Evolutionary conservation across 2,797 vertebrate genomes (phyloP).

Genomic region (Intellagama lesueurii): DNA sequence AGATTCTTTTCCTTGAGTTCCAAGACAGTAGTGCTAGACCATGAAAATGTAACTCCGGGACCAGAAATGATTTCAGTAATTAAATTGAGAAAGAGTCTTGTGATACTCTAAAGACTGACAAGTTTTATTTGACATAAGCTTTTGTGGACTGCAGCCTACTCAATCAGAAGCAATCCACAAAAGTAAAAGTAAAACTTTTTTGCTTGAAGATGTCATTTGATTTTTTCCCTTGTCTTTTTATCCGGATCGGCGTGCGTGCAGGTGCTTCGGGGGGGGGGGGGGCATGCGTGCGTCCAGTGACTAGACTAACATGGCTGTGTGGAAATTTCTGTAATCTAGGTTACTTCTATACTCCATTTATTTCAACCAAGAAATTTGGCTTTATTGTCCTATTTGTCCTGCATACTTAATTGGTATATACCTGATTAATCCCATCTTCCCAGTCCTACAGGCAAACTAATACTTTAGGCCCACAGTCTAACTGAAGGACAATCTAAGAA

Average conservation of each 20-base stretch:
- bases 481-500: background rate
- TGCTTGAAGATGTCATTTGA: no score
- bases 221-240: no score
- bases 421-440: background rate
- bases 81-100: no score
- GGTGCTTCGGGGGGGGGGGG: no score
- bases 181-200: no score
- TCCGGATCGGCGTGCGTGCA: no score
- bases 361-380: background rate
- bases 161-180: no score
- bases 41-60: background rate
- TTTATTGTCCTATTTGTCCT: background rate
- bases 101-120: no score
- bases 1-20: background rate
- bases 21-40: background rate
- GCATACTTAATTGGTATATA: background rate
- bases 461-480: background rate
- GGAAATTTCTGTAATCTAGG: background rate
- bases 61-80: background rate
- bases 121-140: no score
- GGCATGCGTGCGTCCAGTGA: no score
- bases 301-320: no score
- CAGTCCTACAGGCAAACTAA: background rate
- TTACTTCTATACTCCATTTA: background rate
- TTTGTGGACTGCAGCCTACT: no score